A percentile compares a stretch with the other conserved stretches of the same genome.
Conservation (phyloP, 2,888 invertebrate genomes). For the Merodon equestris region DNA sequence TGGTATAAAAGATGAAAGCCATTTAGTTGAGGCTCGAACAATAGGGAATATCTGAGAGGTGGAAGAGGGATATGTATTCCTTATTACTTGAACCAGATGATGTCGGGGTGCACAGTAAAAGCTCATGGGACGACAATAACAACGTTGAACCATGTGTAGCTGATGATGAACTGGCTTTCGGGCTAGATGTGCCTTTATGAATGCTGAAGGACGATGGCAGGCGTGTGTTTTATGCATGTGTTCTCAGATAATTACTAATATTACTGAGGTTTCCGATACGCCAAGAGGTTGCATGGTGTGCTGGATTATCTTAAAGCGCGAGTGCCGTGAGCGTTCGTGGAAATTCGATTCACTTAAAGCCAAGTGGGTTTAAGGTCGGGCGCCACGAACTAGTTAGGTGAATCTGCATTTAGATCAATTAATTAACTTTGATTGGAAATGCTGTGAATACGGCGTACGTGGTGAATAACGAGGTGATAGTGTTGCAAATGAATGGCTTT, state of each 20-base stretch:
- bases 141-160: slow-evolving; percentile 35
- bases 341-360: too few species aligned
- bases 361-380: too few species aligned
- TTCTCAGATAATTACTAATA: slow-evolving; percentile 38
- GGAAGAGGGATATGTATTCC: slow-evolving; percentile 38
- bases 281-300: not conserved
- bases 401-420: too few species aligned
- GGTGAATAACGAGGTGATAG: too few species aligned
- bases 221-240: slow-evolving; percentile 46
- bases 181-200: slow-evolving; percentile 30
- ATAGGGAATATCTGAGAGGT: slow-evolving; percentile 47
- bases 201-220: slow-evolving; percentile 21
- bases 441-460: too few species aligned
- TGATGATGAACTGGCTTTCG: slow-evolving; percentile 54
- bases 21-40: slow-evolving; percentile 60
- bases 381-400: too few species aligned
- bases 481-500: not conserved
- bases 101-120: too few species aligned
- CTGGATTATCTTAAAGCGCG: not conserved
- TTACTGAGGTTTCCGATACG: slow-evolving; percentile 24
- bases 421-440: too few species aligned
- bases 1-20: slow-evolving; percentile 65
- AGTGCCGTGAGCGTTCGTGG: not conserved
- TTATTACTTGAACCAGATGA: slow-evolving; percentile 17
- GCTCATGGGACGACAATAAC: too few species aligned